A percentile compares a stretch with the other conserved stretches of the same genome.
Evolutionary conservation across 2,113 vertebrate species (phyloP).

Genomic region (Barbus barbus): DNA sequence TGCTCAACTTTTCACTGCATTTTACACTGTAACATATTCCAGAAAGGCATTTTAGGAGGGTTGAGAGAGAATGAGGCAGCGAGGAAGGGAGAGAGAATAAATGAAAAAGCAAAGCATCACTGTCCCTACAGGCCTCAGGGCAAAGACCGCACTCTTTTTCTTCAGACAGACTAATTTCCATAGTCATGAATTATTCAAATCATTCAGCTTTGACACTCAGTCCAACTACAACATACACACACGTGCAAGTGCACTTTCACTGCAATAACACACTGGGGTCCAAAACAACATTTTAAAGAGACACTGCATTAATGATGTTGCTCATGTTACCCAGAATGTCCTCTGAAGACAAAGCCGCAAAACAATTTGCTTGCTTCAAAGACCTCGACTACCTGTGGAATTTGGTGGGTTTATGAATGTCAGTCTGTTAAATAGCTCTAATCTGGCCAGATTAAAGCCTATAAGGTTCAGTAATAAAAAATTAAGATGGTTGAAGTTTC

Average conservation of each 20-base stretch:
- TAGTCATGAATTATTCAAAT: constrained; percentile 58
- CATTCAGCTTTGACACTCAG: constrained; percentile 39
- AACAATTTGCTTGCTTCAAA: not conserved
- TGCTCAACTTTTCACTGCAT: not conserved
- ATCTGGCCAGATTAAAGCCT: not conserved
- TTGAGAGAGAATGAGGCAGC: not conserved
- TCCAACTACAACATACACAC: constrained; percentile 41
- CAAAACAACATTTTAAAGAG: constrained; percentile 23
- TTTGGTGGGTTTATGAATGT: constrained; percentile 10
- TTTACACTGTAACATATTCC: not conserved
- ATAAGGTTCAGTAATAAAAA: not conserved
- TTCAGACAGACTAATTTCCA: constrained; percentile 49
- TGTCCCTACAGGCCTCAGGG: constrained; percentile 48
- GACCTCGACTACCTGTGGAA: constrained; percentile 1
- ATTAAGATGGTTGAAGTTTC: not conserved
- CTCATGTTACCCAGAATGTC: constrained; percentile 4
- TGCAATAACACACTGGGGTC: constrained; percentile 9
- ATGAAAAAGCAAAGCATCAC: constrained; percentile 10
- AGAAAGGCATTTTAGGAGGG: constrained; percentile 10
- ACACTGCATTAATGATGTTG: constrained; percentile 37
- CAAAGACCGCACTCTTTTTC: constrained; percentile 46
- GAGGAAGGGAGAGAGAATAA: not conserved
- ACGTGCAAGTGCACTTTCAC: not conserved
- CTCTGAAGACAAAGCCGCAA: not conserved
- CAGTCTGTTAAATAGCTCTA: not conserved